These are phyloP conservation scores for Scaptomyza cyrtandrae DNA, from an alignment of 2,888 invertebrate species.

Conservation along the genomic window DNA sequence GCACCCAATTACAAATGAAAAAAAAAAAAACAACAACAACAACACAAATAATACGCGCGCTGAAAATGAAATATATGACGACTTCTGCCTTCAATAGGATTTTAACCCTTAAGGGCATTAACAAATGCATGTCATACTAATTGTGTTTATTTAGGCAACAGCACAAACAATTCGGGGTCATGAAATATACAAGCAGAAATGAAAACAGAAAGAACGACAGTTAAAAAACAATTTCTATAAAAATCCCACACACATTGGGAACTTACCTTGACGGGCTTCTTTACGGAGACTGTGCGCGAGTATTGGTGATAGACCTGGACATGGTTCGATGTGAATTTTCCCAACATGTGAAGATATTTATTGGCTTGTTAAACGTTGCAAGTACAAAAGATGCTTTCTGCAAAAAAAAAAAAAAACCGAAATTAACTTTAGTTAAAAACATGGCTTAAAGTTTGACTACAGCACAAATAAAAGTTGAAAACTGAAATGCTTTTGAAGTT, in stretches of 20 bases:
- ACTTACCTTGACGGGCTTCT: slow-evolving; percentile 81
- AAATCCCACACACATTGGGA: not conserved
- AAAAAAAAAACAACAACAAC: slow-evolving; percentile 25
- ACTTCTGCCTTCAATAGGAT: slow-evolving; percentile 22
- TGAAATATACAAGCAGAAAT: slow-evolving; percentile 45
- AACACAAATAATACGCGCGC: slow-evolving; percentile 6
- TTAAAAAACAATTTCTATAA: not conserved
- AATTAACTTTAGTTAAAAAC: slow-evolving; percentile 6
- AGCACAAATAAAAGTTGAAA: slow-evolving; percentile 5
- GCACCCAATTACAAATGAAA: slow-evolving; percentile 53
- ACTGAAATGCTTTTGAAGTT: slow-evolving; percentile 33
- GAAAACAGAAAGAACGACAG: slow-evolving; percentile 17
- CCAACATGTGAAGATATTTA: slow-evolving; percentile 74
- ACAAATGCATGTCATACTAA: slow-evolving; percentile 63
- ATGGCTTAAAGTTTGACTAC: not conserved
- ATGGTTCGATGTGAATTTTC: slow-evolving; percentile 83
- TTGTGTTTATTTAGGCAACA: slow-evolving; percentile 71
- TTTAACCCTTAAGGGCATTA: slow-evolving; percentile 36
- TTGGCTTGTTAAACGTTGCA: slow-evolving; percentile 1
- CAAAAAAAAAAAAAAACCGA: slow-evolving; percentile 19
- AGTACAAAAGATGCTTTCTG: slow-evolving; percentile 31
- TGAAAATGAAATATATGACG: slow-evolving; percentile 30
- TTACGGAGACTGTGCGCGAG: slow-evolving; percentile 77
- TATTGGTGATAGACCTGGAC: slow-evolving; percentile 83
- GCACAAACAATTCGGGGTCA: slow-evolving; percentile 42